phyloP scores from a whole-genome alignment of 2,888 invertebrate genomes.

The Drosophila tanythrix region DNA sequence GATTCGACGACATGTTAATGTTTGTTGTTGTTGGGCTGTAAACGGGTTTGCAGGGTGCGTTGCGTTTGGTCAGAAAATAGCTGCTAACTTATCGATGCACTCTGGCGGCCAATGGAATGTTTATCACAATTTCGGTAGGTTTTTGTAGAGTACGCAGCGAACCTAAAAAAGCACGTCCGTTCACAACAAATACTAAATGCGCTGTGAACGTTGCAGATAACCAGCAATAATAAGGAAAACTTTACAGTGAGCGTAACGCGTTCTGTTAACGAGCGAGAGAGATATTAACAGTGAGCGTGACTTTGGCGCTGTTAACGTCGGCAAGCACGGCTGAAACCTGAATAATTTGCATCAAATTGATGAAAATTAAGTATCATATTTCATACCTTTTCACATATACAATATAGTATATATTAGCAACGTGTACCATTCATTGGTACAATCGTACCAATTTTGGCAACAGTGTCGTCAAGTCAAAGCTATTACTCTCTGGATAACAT shows the following conservation, averaged over 20 bases:
- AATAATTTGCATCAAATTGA: neutral
- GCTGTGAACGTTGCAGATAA: conserved; percentile 29
- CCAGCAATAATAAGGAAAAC: conserved; percentile 51
- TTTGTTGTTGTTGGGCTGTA: conserved; percentile 59
- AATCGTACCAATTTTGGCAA: neutral
- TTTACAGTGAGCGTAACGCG: conserved; percentile 17
- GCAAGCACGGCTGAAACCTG: neutral
- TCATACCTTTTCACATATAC: neutral
- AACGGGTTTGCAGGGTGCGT: conserved; percentile 80
- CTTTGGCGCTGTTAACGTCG: neutral
- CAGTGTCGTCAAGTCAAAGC: neutral
- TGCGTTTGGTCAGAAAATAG: conserved; percentile 57
- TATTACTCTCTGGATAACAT: conserved; percentile 3
- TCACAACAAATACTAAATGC: conserved; percentile 64
- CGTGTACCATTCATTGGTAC: neutral
- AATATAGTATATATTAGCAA: neutral
- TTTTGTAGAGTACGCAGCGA: conserved; percentile 21
- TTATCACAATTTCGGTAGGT: conserved; percentile 72
- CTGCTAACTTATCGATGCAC: conserved; percentile 60
- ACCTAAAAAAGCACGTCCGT: conserved; percentile 53
- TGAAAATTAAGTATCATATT: neutral
- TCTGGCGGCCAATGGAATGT: conserved; percentile 68
- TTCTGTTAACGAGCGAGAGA: conserved; percentile 17
- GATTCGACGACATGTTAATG: conserved; percentile 84
- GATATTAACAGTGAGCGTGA: conserved; percentile 37